Evolutionary conservation across 2,797 vertebrate species (phyloP).

Genomic region (Sphenodon punctatus): DNA sequence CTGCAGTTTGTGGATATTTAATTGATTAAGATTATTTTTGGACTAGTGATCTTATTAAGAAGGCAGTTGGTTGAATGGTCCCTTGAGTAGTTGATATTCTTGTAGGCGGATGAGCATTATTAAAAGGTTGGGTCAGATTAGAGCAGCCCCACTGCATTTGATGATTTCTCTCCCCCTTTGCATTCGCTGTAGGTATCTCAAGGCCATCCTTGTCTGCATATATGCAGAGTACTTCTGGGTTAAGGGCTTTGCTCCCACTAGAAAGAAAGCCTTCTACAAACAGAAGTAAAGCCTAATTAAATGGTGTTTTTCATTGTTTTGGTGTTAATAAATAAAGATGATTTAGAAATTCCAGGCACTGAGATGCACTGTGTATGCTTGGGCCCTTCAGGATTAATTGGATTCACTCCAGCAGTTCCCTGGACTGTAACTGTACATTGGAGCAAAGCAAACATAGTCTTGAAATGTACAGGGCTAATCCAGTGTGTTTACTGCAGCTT

Average conservation of each 20-base stretch:
- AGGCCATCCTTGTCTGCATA: constrained; percentile 27
- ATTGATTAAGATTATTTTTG: constrained; percentile 75
- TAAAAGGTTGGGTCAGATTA: constrained; percentile 67
- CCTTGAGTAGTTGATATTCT: constrained; percentile 70
- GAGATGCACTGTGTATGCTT: constrained; percentile 56
- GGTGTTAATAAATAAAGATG: constrained; percentile 63
- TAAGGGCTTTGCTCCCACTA: not conserved
- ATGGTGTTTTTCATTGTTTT: constrained; percentile 65
- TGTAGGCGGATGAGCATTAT: constrained; percentile 62
- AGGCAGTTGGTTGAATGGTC: constrained; percentile 69
- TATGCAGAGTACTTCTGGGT: constrained; percentile 48
- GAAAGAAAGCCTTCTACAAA: constrained; percentile 46
- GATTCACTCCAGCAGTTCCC: constrained; percentile 56
- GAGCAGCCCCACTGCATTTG: constrained; percentile 59
- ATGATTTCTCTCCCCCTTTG: constrained; percentile 42
- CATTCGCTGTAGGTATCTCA: not conserved
- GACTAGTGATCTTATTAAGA: constrained; percentile 69
- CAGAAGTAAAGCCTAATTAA: constrained; percentile 71
- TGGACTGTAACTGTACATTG: constrained; percentile 26
- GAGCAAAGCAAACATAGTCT: constrained; percentile 61
- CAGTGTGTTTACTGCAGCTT: constrained; percentile 41
- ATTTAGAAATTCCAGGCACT: constrained; percentile 66
- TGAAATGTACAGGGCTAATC: not conserved
- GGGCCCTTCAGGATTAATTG: constrained; percentile 68
- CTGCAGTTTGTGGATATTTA: constrained; percentile 65